These are phyloP conservation scores for Melanerpes formicivorus DNA, from an alignment of 2,113 vertebrate species.

Conservation along the genomic window DNA sequence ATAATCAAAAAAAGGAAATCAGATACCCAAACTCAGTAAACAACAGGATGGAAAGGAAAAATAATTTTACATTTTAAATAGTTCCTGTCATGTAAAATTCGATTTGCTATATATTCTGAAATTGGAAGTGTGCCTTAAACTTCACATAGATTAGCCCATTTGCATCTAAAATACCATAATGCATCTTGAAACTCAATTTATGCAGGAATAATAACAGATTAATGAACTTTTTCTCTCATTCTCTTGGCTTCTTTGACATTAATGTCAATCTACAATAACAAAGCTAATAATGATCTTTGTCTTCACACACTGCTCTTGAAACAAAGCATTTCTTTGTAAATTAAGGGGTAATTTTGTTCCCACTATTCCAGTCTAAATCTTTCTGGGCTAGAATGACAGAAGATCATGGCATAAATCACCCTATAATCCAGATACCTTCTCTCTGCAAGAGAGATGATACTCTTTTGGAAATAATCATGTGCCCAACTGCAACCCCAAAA, in stretches of 20 bases:
- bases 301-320: slow-evolving; percentile 38
- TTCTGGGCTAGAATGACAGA: slow-evolving; percentile 1
- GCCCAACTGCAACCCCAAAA: not conserved
- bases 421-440: slow-evolving; percentile 15
- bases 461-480: not conserved
- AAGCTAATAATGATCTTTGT: slow-evolving; percentile 31
- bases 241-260: slow-evolving; percentile 43
- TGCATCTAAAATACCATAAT: slow-evolving; percentile 12
- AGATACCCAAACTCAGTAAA: not conserved
- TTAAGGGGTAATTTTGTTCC: slow-evolving; percentile 25
- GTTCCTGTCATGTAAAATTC: not conserved
- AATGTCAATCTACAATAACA: slow-evolving; percentile 47
- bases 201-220: slow-evolving; percentile 28
- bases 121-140: not conserved
- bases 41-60: slow-evolving; percentile 18
- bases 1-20: slow-evolving; percentile 26
- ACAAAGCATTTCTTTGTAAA: slow-evolving; percentile 34
- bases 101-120: not conserved
- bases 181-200: slow-evolving; percentile 26
- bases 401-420: not conserved
- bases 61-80: not conserved
- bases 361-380: not conserved
- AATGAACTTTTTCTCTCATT: slow-evolving; percentile 29
- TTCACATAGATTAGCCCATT: not conserved
- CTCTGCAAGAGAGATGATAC: not conserved